Base-by-base conservation (phyloP, 2,888 invertebrate genomes). In the Apamea anceps region DNA sequence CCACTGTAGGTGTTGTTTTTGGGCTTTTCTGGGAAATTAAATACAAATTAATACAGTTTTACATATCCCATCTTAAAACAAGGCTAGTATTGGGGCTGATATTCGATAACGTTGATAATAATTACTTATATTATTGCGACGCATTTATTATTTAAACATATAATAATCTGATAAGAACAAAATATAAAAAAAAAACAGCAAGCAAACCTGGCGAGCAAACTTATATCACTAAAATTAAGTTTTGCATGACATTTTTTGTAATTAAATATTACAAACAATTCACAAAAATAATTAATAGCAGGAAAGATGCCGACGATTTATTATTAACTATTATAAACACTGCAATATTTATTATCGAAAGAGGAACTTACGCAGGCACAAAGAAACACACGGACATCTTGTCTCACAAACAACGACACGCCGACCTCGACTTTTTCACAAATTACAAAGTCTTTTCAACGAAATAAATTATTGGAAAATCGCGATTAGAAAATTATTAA, bases 351-450 rank as follows among this genome's bases (percentile, higher is more conserved):
- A 84, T 85, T 87, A 91, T 91, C 86, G 86, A 74, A 84, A 86
- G 86, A 90, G 91, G 89, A 96, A 98, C 98, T 98, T 97, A 98
- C 98, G 98, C 95, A 94, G 98, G 98, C 90, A 98, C 97, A 94
- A 98, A 98, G 95, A 96, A 96, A 96, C 98, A 98, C 91, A 98
- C 97, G 88, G 98, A 98, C 97, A 98, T 98, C 94, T 97, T 97
- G 97, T 92, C 90, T 93, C 90, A 88, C 88, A 86, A 90, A 86
- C 79, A 86, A 88, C 91, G 89, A 91, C 88, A 87, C 90, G 87
- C 85, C 90, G 91, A 93, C 92, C 92, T 91, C 91, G 87, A 90
- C 85, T 90, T 88, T 87, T 90, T 77, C 79, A 86, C 88, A 81
- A 88, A 82, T 85, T 90, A 85, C 77, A 84, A 87, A 85, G 89